phyloP scores from a whole-genome alignment of 2,797 vertebrate genomes.

The Siniperca scherzeri region DNA sequence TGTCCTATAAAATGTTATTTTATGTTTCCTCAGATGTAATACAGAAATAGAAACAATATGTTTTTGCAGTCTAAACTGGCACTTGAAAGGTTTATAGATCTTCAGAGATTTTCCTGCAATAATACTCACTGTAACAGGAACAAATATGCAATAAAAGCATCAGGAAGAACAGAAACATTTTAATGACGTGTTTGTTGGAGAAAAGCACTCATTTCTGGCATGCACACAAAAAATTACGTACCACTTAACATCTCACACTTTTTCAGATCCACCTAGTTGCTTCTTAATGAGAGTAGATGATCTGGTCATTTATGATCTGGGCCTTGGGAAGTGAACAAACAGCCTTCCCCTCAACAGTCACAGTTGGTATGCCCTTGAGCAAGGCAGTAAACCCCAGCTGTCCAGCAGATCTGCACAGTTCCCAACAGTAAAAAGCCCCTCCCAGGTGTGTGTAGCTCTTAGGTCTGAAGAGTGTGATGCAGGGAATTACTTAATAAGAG shows the following conservation, averaged over 20 bases:
- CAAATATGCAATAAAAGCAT: background rate
- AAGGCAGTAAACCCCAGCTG: constrained; percentile 83
- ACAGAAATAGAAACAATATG: constrained; percentile 5
- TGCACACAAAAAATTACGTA: constrained; percentile 29
- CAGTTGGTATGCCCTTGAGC: constrained; percentile 79
- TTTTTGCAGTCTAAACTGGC: constrained; percentile 22
- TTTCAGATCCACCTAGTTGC: constrained; percentile 48
- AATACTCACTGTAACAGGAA: background rate
- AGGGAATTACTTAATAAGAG: constrained; percentile 24
- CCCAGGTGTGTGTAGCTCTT: constrained; percentile 54
- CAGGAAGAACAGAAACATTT: background rate
- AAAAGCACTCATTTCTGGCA: constrained; percentile 24
- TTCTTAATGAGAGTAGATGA: constrained; percentile 69
- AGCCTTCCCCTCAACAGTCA: constrained; percentile 55
- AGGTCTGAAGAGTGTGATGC: constrained; percentile 40
- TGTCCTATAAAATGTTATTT: constrained; percentile 18
- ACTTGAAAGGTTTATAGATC: constrained; percentile 13
- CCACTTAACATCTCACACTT: constrained; percentile 58
- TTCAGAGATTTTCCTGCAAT: constrained; percentile 1
- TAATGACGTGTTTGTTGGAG: constrained; percentile 12
- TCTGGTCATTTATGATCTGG: constrained; percentile 69
- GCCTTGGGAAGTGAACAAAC: constrained; percentile 67
- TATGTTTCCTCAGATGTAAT: constrained; percentile 28
- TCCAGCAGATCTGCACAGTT: constrained; percentile 71
- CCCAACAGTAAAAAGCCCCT: constrained; percentile 75